phyloP scores from a whole-genome alignment of 92 coral and sea anemone species.

The Zoanthus sociatus region DNA sequence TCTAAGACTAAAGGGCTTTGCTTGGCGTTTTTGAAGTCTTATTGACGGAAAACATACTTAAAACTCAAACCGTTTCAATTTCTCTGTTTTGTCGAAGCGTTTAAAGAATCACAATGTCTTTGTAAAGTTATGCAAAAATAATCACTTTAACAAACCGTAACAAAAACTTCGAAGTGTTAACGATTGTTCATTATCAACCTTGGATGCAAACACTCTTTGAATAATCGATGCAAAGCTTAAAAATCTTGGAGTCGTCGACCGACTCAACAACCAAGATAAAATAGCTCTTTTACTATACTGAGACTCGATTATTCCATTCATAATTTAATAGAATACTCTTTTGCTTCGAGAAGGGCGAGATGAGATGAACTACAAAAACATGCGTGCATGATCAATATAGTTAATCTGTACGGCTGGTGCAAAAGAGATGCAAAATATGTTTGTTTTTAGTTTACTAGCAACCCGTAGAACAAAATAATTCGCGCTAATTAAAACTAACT shows the following conservation, averaged over 20 bases:
- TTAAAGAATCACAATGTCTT: background rate
- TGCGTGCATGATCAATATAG: constrained; percentile 8
- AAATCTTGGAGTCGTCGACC: background rate
- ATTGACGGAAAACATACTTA: background rate
- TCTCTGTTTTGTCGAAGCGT: background rate
- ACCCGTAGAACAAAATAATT: too few relatives aligned
- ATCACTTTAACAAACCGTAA: background rate
- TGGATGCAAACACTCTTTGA: background rate
- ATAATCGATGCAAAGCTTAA: background rate
- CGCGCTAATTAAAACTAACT: background rate
- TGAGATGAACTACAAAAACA: background rate
- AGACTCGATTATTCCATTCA: background rate
- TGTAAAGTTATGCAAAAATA: background rate
- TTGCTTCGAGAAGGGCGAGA: background rate
- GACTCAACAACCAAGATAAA: background rate
- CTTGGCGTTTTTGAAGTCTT: background rate
- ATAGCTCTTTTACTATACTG: background rate
- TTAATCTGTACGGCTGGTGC: background rate
- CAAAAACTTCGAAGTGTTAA: background rate
- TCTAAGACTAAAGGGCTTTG: background rate
- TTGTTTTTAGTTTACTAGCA: too few relatives aligned
- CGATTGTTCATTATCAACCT: background rate
- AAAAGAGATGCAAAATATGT: background rate
- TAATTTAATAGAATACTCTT: background rate
- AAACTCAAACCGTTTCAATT: background rate